These are phyloP conservation scores for Paracyclopina nana DNA, from an alignment of 1,140 invertebrate species.

Conservation along the genomic window DNA sequence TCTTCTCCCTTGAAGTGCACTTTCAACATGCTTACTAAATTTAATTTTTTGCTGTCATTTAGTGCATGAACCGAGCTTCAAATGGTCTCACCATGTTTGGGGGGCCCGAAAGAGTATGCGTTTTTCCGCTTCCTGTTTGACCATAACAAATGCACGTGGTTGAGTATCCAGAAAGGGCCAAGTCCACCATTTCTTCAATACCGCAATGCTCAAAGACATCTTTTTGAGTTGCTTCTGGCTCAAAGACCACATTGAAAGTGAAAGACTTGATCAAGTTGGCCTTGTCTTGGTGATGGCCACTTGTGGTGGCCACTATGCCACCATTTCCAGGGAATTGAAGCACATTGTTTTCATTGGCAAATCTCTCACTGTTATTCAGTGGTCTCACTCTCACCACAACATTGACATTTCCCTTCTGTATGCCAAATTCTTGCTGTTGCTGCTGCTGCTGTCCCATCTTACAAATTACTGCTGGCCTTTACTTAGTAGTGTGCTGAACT, in stretches of 20 bases:
- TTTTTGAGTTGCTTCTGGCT: constrained; percentile 57
- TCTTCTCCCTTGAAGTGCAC: too few species aligned
- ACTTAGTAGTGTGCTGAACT: too few species aligned
- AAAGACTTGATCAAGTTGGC: constrained; percentile 21
- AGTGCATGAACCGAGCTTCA: too few species aligned
- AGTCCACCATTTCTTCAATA: constrained; percentile 62
- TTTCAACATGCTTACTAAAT: too few species aligned
- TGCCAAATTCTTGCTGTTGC: too few species aligned
- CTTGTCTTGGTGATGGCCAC: background rate
- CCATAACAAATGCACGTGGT: constrained; percentile 89
- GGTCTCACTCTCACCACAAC: background rate
- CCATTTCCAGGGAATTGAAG: constrained; percentile 4
- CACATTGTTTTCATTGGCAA: background rate
- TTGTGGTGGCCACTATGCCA: background rate
- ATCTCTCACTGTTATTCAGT: background rate
- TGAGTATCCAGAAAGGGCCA: constrained; percentile 78
- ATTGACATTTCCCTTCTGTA: constrained; percentile 1
- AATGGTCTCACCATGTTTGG: constrained; percentile 53
- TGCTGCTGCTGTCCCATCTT: too few species aligned
- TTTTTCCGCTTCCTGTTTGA: constrained; percentile 90
- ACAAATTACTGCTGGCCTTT: too few species aligned
- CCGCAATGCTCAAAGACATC: constrained; percentile 57
- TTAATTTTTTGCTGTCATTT: too few species aligned
- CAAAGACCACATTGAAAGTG: constrained; percentile 45
- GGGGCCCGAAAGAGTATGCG: constrained; percentile 79